Base-by-base conservation (phyloP, 2,797 vertebrate genomes). In the Scomberomorus guttatus region DNA sequence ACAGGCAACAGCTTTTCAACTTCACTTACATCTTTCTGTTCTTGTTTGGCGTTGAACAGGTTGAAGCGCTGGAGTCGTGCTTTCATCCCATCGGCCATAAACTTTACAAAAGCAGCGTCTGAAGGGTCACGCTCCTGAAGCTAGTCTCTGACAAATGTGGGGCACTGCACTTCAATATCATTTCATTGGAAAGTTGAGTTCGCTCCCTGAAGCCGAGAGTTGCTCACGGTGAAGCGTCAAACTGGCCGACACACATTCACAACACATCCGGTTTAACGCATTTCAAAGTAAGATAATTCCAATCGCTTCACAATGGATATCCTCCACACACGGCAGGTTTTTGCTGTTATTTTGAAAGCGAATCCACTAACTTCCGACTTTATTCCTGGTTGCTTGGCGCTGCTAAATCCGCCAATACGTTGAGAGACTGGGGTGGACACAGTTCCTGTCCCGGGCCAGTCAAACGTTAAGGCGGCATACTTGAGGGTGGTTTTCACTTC, bases 1-100 rank as follows among this genome's bases (percentile, higher is more conserved):
- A 0, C 42, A 71, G 46, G 64, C 46, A 18, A 46, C 24, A n/a
- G 44, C 44, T 5, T 60, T 24, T 4, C 18, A 62, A 80, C 86
- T 91, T 60, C 75, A 95, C 96, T 96, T 73, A 96, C 96, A 86
- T 93, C 87, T 85, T 94, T 94, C 75, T 92, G 87, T 14, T 96
- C 94, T 72, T 90, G 94, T 81, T 93, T 95, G 63, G 48, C 70
- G 92, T 94, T 95, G 81, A 97, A 94, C 82, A 96, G 90, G 87
- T 93, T 96, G 64, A 96, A 82, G 55, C 94, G 95, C 85, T 96
- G 94, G 54, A 96, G 92, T 3, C 93, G 87, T 75, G 96, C 94
- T 94, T 92, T 97, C 96, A 96, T 96, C 88, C 91, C 94, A 93
- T 95, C 83, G 73, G 92, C 91, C 86, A 90, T 94, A 81, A 89